A percentile compares a stretch with the other conserved stretches of the same genome.
Conservation (phyloP, 2,113 vertebrate genomes). For the Poicephalus meyeri region DNA sequence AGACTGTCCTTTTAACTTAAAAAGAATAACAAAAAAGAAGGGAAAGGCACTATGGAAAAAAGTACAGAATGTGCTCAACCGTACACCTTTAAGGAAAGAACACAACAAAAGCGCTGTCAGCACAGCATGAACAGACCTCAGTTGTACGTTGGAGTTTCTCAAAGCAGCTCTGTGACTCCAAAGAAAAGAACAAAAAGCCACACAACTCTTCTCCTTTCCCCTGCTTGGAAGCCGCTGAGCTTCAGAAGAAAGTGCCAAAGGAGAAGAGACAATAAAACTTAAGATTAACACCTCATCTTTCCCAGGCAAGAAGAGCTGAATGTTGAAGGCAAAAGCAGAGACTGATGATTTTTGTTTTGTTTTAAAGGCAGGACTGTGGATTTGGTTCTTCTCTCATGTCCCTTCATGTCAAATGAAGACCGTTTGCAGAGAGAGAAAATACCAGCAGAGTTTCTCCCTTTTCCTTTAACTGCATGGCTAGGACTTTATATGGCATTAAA, state of each 20-base stretch:
- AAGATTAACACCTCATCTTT: constrained; percentile 61
- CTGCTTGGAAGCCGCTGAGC: constrained; percentile 35
- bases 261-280: constrained; percentile 58
- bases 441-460: constrained; percentile 76
- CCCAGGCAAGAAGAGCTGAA: constrained; percentile 66
- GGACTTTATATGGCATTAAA: constrained; percentile 74
- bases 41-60: constrained; percentile 79
- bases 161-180: constrained; percentile 48
- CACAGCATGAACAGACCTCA: constrained; percentile 42
- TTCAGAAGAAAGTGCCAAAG: constrained; percentile 55
- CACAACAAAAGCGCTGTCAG: constrained; percentile 43
- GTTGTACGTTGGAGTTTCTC: constrained; percentile 34
- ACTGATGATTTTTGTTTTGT: constrained; percentile 46
- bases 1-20: constrained; percentile 73
- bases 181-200: not conserved
- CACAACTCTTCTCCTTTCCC: constrained; percentile 18
- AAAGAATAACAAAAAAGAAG: constrained; percentile 62
- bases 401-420: constrained; percentile 67
- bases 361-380: constrained; percentile 41
- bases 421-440: constrained; percentile 77
- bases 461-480: constrained; percentile 76
- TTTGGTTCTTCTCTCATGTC: constrained; percentile 65
- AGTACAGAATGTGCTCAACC: constrained; percentile 67
- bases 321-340: constrained; percentile 70
- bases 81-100: constrained; percentile 57